A percentile compares a stretch with the other conserved stretches of the same genome.
Evolutionary conservation across 2,888 invertebrate species (phyloP).

Genomic region (Apamea crenata): DNA sequence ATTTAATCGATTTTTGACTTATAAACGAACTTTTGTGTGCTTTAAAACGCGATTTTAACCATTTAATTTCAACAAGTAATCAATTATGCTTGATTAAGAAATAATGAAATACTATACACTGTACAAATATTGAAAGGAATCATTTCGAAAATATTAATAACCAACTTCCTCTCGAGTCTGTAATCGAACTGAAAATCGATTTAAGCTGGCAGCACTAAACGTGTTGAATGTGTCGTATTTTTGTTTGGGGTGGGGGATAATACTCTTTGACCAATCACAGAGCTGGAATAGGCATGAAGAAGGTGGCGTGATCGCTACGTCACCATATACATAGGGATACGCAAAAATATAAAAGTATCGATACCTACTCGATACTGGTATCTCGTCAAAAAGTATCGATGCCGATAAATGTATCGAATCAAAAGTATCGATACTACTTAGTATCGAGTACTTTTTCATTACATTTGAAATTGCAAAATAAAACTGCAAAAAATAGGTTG

Average conservation of each 20-base stretch:
- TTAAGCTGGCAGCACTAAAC: constrained; percentile 74
- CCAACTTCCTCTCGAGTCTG: background rate
- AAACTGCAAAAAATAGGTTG: too few species aligned
- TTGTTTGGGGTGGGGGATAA: constrained; percentile 77
- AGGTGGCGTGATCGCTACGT: constrained; percentile 90
- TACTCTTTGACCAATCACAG: constrained; percentile 80
- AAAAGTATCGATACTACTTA: too few species aligned
- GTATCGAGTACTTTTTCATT: too few species aligned
- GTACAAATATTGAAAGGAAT: background rate
- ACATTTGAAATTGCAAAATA: too few species aligned
- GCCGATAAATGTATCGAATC: too few species aligned
- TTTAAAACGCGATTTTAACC: background rate
- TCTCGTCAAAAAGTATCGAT: too few species aligned
- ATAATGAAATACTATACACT: accelerated
- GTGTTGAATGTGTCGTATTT: constrained; percentile 84
- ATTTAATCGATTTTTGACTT: constrained; percentile 33
- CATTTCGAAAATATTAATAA: background rate
- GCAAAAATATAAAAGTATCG: too few species aligned
- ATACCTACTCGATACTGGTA: too few species aligned
- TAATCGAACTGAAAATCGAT: constrained; percentile 56
- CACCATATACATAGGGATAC: constrained; percentile 75
- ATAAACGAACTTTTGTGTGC: background rate
- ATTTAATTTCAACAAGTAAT: background rate
- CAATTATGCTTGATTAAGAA: background rate
- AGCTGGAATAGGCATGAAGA: constrained; percentile 77